Conservation (phyloP, 1,140 invertebrate species). For the Calycopis cecrops region DNA sequence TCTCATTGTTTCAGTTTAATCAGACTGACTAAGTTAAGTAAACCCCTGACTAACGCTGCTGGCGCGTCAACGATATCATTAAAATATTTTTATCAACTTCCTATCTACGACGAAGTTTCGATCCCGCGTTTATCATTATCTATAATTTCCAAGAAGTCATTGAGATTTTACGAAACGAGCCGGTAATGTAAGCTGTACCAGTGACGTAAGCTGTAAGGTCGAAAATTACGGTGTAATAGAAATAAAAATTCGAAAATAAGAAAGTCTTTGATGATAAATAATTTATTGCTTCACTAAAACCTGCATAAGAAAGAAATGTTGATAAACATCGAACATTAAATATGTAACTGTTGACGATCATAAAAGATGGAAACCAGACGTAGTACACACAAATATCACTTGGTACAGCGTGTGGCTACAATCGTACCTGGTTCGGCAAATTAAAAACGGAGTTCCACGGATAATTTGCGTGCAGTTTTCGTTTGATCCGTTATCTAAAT, state of each 20-base stretch:
- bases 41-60: constrained; percentile 44
- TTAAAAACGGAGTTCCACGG: constrained; percentile 56
- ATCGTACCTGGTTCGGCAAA: constrained; percentile 44
- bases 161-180: background rate
- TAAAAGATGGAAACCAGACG: constrained; percentile 70
- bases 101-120: constrained; percentile 44
- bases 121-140: constrained; percentile 38
- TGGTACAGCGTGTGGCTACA: constrained; percentile 58
- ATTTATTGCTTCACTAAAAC: constrained; percentile 69
- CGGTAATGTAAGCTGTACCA: constrained; percentile 44
- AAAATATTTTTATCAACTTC: constrained; percentile 37
- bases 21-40: constrained; percentile 51
- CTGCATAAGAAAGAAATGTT: constrained; percentile 74
- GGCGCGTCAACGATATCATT: constrained; percentile 53
- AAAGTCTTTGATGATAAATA: constrained; percentile 71
- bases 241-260: constrained; percentile 72
- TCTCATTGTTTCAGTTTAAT: constrained; percentile 45
- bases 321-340: constrained; percentile 74
- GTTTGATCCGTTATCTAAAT: constrained; percentile 48
- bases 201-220: constrained; percentile 54
- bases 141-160: background rate
- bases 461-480: constrained; percentile 49
- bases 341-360: constrained; percentile 73
- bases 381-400: constrained; percentile 63
- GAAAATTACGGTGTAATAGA: constrained; percentile 48